Base-by-base conservation (phyloP, 2,888 invertebrate species). In the Rambutsinella grinnellia region DNA sequence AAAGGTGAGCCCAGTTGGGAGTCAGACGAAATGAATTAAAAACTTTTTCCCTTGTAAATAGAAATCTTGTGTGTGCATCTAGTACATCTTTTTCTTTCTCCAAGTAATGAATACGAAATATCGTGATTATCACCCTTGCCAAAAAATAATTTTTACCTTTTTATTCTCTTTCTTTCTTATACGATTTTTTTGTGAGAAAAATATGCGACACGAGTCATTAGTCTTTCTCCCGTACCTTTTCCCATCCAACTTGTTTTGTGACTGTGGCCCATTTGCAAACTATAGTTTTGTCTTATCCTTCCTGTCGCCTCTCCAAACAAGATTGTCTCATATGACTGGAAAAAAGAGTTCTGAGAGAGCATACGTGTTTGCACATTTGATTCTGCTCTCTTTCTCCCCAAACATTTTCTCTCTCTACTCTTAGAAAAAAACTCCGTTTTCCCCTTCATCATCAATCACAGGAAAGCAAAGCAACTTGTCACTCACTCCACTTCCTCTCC, bases 181-280 rank as follows among this genome's bases (percentile, higher is more conserved):
- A 36, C 36, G 6, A 36, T 36, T 8, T 36, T 8, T 36, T 36
- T 36, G 36, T 36, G 5, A 8, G 36, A 36, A 36, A 13, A 36
- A 36, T n/a, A n/a, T 56, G 53, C 65, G 66, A 72, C 72, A 72
- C 51, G 72, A 72, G 72, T 72, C 72, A 72, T 72, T 72, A 72
- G 72, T 72, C 60, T 66, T 71, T 71, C 60, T 51, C 65, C 51
- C 58, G 53, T 24, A 63, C 6, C 36, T 36, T 13, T 36, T 36
- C 36, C 5, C 36, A n/a, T n/a, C n/a, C n/a, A n/a, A n/a, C n/a
- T n/a, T n/a, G 46, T 54, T 60, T 62, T 47, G 56, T 71, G 71
- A 63, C 62, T 63, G 17, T 13, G 26, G 47, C 63, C 28, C 63
- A 71, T 57, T 54, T n/a, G 47, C 47, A 49, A 57, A 63, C 36